Percentiles rank a stretch among this genome's conserved stretches.
Conservation (phyloP, 2,888 invertebrate species). For the Panopea generosa region DNA sequence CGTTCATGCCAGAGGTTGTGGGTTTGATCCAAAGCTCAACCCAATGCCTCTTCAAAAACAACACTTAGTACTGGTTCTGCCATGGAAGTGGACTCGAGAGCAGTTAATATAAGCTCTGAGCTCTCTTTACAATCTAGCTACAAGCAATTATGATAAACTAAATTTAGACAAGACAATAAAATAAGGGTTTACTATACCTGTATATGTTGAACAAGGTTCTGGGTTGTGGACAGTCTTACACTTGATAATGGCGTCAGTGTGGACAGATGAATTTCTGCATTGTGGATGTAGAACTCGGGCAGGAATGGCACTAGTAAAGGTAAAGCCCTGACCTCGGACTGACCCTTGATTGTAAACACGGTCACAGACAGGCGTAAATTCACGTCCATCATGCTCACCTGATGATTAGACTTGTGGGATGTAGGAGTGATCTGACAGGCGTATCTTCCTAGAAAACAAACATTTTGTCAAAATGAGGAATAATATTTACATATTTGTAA, state of each 20-base stretch:
- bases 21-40: no score
- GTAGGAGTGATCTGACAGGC: constrained; percentile 70
- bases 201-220: constrained; percentile 69
- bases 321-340: constrained; percentile 72
- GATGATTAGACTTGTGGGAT: constrained; percentile 47
- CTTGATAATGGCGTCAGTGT: constrained; percentile 73
- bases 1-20: no score
- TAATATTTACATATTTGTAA: no score
- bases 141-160: no score
- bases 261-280: constrained; percentile 77
- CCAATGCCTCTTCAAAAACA: no score
- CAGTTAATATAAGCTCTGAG: no score
- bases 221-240: constrained; percentile 71
- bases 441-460: constrained; percentile 72
- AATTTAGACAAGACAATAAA: no score
- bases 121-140: no score
- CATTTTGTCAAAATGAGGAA: background rate
- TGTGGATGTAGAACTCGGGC: constrained; percentile 81
- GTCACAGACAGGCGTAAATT: constrained; percentile 67
- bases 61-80: no score
- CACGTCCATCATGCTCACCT: constrained; percentile 72
- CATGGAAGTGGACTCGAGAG: no score
- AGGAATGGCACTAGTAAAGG: constrained; percentile 73
- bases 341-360: constrained; percentile 69
- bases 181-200: no score